Evolutionary conservation across 2,113 vertebrate genomes (phyloP).

Genomic region (Orycteropus afer): DNA sequence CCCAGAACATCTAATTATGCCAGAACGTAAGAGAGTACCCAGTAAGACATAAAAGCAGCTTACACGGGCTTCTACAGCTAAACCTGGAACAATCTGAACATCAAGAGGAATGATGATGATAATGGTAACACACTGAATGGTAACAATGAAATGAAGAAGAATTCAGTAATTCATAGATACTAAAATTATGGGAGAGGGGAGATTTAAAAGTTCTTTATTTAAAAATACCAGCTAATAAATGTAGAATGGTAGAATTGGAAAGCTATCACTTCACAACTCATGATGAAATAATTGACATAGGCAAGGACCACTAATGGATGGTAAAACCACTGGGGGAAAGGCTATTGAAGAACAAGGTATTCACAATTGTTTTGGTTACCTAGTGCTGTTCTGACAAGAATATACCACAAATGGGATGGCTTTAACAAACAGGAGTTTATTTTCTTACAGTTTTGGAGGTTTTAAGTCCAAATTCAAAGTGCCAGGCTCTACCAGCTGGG

Average conservation of each 20-base stretch:
- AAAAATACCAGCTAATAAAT: not conserved
- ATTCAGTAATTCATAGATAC: not conserved
- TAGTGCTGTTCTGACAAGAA: too few species aligned
- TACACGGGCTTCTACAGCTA: not conserved
- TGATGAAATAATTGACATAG: rapidly evolving
- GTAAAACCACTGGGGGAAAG: not conserved
- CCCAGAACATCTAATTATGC: not conserved
- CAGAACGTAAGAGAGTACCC: not conserved
- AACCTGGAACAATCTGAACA: not conserved
- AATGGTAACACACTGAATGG: not conserved
- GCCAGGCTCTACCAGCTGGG: too few species aligned
- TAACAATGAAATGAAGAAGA: not conserved
- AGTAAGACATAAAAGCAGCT: not conserved
- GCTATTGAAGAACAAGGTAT: not conserved
- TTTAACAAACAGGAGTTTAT: too few species aligned
- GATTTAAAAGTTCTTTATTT: not conserved
- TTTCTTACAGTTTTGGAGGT: too few species aligned
- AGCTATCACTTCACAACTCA: not conserved
- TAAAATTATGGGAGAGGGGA: not conserved
- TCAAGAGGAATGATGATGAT: not conserved
- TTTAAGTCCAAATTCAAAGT: too few species aligned
- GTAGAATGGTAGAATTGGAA: not conserved
- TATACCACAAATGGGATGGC: too few species aligned
- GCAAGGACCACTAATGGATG: not conserved
- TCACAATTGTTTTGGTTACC: not conserved